phyloP scores from a whole-genome alignment of 1,140 invertebrate species.

The Lanistes nyassanus region DNA sequence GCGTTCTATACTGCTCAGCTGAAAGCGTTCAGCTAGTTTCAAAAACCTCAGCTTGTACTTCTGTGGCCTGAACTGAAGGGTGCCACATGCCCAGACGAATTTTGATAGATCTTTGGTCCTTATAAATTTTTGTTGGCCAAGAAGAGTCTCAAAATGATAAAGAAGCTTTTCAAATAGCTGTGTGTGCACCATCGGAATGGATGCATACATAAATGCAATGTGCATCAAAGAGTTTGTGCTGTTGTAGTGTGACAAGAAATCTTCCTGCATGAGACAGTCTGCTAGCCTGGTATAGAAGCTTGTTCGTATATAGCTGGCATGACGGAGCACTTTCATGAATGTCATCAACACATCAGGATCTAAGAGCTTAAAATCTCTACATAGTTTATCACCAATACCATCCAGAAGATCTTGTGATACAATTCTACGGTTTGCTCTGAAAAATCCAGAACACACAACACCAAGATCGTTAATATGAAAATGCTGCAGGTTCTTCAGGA shows the following conservation, averaged over 20 bases:
- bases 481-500: conserved; percentile 5
- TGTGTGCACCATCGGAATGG: neutral
- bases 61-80: conserved; percentile 16
- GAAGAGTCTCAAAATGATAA: neutral
- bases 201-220: conserved; percentile 19
- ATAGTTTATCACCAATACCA: conserved; percentile 15
- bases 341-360: conserved; percentile 5
- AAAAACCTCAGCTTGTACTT: neutral
- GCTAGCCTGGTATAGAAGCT: conserved; percentile 16
- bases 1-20: neutral
- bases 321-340: conserved; percentile 11
- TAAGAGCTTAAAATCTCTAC: neutral
- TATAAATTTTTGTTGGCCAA: neutral
- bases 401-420: conserved; percentile 23
- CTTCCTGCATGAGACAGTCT: conserved; percentile 6
- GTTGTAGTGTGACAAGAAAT: neutral
- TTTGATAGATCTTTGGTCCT: conserved; percentile 22
- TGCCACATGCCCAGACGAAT: conserved; percentile 26
- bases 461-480: conserved; percentile 24
- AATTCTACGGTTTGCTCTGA: conserved; percentile 15
- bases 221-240: conserved; percentile 22
- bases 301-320: conserved; percentile 18
- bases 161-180: conserved; percentile 17
- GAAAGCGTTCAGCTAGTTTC: neutral
- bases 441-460: conserved; percentile 19